Evolutionary conservation across 2,888 invertebrate genomes (phyloP), one percentile per base, ranked within the genome.

Genomic region (Caenorhabditis zanzibari): DNA sequence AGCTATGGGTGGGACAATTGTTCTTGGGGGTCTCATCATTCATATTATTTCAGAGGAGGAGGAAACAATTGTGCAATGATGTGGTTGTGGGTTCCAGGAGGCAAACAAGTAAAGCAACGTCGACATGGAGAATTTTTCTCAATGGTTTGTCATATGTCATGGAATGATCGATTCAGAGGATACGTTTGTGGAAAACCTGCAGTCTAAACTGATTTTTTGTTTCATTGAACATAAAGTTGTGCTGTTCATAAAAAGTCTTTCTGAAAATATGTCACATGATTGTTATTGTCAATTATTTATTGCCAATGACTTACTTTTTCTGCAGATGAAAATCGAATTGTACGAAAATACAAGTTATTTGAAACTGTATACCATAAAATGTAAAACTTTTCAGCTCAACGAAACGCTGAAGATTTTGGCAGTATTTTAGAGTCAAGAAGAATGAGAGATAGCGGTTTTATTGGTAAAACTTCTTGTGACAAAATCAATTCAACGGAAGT

Each of bases 31-130:
- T 26, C 2, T 3, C 12, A 14, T 61, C 5, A n/a, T n/a, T 5
- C 5, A 7, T 9, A 16, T 26, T 26, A 26, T 72, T 61, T 32
- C 35, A 72, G 72, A 22, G 73, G 73, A 2, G 52, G 26, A 26
- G 52, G 38, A 7, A 63, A 74, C n/a, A 74, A 74, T 24, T 74
- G 73, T 28, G 73, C 63, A 26, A 22, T 74, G 52, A 74, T 74
- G 73, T 63, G 63, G 73, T 9, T 74, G 22, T 74, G 73, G 73
- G 63, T 64, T 3, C 73, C 73, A 5, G 73, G 73, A n/a, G 73
- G 73, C 1, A 9, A n/a, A 19, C 35, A n/a, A 32, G 61, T 54
- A 24, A 1, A 19, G 4, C 38, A 54, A 32, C 24, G 64, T 1
- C 10, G 32, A 5, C 64, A 66, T 41, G 74, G 74, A 64, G 38